Evolutionary conservation across 2,888 invertebrate genomes (phyloP).

Genomic region (Lasius platythorax): DNA sequence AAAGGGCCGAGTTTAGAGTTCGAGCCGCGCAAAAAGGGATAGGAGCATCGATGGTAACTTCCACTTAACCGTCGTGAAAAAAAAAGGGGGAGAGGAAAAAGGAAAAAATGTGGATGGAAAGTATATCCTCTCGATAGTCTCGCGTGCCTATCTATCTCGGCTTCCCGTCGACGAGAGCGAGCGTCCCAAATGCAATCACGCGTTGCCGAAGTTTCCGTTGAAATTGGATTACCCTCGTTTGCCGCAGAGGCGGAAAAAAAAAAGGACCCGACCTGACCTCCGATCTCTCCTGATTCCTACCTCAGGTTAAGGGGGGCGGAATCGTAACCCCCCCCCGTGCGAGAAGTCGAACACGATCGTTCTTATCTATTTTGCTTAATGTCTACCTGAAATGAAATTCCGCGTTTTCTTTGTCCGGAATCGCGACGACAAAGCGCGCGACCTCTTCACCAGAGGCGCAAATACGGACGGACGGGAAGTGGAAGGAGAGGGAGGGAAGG

Average conservation of each 20-base stretch:
- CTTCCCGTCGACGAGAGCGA: slow-evolving; percentile 8
- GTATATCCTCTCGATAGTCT: slow-evolving; percentile 25
- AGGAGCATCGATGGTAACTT: slow-evolving; percentile 44
- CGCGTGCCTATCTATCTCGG: slow-evolving; percentile 37
- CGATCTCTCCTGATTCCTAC: background rate
- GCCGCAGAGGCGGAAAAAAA: slow-evolving; percentile 40
- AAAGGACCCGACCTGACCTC: slow-evolving; percentile 16
- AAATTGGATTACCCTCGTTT: slow-evolving; percentile 64
- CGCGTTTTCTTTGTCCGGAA: slow-evolving; percentile 74
- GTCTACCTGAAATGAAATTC: slow-evolving; percentile 56
- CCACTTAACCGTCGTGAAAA: slow-evolving; percentile 44
- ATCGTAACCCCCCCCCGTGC: background rate
- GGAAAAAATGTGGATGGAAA: slow-evolving; percentile 35
- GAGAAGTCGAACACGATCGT: slow-evolving; percentile 42
- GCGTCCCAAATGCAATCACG: slow-evolving; percentile 49
- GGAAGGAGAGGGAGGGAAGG: slow-evolving; percentile 30
- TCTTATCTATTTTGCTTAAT: slow-evolving; percentile 41
- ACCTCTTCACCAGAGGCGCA: slow-evolving; percentile 49
- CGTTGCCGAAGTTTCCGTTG: slow-evolving; percentile 52
- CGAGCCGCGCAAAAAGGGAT: slow-evolving; percentile 32
- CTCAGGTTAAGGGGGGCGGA: background rate
- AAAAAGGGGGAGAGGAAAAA: background rate
- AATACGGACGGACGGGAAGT: slow-evolving; percentile 13
- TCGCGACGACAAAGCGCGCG: slow-evolving; percentile 70
- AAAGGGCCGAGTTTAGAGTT: slow-evolving; percentile 53